Conservation (phyloP, 2,113 vertebrate species). For the Microtus montanus region DNA sequence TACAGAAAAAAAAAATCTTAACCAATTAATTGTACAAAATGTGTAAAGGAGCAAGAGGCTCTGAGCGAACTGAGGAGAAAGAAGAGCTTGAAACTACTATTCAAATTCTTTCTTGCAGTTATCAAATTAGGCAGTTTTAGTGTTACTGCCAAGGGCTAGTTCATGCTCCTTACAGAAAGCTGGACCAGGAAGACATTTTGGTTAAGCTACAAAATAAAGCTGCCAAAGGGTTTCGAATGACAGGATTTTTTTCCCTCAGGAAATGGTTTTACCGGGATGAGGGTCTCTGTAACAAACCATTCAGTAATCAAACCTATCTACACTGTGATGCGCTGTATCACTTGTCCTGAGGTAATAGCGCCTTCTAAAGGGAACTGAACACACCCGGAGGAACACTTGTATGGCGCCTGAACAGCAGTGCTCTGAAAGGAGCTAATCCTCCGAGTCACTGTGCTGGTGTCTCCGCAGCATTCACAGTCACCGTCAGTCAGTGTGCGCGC, state of each 20-base stretch:
- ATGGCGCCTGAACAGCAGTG: background rate
- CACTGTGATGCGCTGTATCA: constrained; percentile 15
- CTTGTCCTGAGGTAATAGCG: background rate
- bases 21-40: background rate
- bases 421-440: background rate
- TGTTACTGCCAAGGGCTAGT: background rate
- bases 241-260: background rate
- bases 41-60: background rate
- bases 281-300: background rate
- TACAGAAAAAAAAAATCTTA: background rate
- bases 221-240: background rate
- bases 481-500: background rate
- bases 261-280: constrained; percentile 38
- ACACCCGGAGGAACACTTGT: background rate
- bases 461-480: background rate
- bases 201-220: background rate
- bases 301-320: constrained; percentile 3
- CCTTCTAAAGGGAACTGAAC: constrained; percentile 27
- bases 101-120: background rate
- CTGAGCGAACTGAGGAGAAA: background rate
- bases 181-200: background rate
- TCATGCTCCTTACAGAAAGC: background rate
- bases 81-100: background rate
- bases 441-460: background rate
- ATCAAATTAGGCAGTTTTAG: background rate